These are phyloP conservation scores for Drosophila bipectinata DNA, from an alignment of 1,140 invertebrate species.

Conservation along the genomic window DNA sequence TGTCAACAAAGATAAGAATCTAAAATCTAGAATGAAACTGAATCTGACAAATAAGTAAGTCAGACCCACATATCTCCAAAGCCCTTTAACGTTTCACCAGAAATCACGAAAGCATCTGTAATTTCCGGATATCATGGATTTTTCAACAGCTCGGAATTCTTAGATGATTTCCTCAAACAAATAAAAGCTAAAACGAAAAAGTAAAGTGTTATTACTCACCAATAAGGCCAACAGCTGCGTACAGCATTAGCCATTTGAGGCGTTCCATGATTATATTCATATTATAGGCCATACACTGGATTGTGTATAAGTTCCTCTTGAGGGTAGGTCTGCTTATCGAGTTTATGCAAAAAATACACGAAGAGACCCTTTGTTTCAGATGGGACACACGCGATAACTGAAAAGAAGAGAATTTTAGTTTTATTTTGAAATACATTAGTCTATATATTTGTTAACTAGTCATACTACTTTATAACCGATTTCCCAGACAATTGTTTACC, in stretches of 20 bases:
- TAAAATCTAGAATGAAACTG: slow-evolving; percentile 14
- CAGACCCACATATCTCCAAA: background rate
- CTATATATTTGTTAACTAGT: too few species aligned
- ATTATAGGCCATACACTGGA: slow-evolving; percentile 48
- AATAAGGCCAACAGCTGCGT: slow-evolving; percentile 65
- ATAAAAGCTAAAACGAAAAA: slow-evolving; percentile 3
- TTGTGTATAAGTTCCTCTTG: slow-evolving; percentile 16
- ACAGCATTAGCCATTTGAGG: slow-evolving; percentile 72
- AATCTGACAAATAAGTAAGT: background rate
- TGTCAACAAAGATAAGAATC: slow-evolving; percentile 57
- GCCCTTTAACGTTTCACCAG: background rate
- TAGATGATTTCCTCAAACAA: background rate
- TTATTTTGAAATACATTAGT: too few species aligned
- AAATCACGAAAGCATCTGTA: background rate
- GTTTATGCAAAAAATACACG: slow-evolving; percentile 62
- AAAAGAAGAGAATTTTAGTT: slow-evolving; percentile 1
- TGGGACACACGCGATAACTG: slow-evolving; percentile 39
- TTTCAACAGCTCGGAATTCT: slow-evolving; percentile 16
- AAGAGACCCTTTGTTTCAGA: slow-evolving; percentile 46
- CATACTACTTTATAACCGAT: slow-evolving; percentile 21
- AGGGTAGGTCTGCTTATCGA: slow-evolving; percentile 56
- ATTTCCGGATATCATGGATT: slow-evolving; percentile 13
- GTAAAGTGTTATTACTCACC: slow-evolving; percentile 65
- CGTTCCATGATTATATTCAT: slow-evolving; percentile 68
- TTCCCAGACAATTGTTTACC: background rate